These are phyloP conservation scores for Podarcis lilfordi DNA, from an alignment of 2,797 vertebrate species.

Conservation along the genomic window DNA sequence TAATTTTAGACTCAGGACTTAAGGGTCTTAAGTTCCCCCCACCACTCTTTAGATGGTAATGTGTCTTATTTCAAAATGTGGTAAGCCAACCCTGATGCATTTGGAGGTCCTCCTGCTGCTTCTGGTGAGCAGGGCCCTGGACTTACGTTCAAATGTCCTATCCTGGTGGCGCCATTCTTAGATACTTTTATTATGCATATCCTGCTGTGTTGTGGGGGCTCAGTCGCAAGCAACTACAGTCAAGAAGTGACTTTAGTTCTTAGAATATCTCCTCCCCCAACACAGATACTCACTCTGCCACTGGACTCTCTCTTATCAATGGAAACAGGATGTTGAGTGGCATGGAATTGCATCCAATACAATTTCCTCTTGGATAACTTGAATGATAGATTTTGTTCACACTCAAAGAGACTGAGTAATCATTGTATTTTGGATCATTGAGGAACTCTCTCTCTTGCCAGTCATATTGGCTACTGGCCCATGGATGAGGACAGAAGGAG, in stretches of 20 bases:
- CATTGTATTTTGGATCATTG: neutral
- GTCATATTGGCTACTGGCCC: neutral
- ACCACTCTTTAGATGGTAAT: neutral
- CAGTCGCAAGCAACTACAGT: neutral
- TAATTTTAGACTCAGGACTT: neutral
- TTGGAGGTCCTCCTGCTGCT: neutral
- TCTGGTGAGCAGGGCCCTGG: neutral
- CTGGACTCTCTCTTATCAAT: constrained; percentile 4
- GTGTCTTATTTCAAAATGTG: neutral
- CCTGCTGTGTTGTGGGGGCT: neutral
- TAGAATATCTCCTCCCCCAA: neutral
- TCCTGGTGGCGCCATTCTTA: neutral
- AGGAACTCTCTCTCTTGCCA: neutral
- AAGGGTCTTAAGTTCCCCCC: neutral
- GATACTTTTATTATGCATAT: neutral
- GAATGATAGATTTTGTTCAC: constrained; percentile 13
- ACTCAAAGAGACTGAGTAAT: neutral
- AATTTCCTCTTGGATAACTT: constrained; percentile 7
- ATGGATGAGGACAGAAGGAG: neutral
- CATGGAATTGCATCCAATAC: neutral
- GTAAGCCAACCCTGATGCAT: neutral
- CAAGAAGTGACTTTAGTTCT: neutral
- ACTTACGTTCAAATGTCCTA: neutral
- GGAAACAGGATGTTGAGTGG: constrained; percentile 10
- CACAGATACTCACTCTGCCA: neutral